Base-by-base conservation (phyloP, 1,140 invertebrate genomes). In the Anastatus disparis region DNA sequence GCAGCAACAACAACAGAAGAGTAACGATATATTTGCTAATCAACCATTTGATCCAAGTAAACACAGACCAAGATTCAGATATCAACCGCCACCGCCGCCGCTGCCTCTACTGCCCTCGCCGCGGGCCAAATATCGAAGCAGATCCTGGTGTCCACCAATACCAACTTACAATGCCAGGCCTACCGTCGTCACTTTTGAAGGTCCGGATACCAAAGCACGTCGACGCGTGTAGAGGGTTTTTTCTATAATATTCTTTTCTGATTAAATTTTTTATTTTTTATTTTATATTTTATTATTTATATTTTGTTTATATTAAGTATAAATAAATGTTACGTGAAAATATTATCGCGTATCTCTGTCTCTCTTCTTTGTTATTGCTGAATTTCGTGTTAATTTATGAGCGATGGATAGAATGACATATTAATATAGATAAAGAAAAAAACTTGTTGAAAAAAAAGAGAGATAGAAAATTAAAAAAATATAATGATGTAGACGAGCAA, bases 131-230 rank as follows among this genome's bases (percentile, higher is more conserved):
- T 76, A 70, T 52, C 65, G 38, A 17, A 58, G 29, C 80, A 76
- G 81, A 72, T 81, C 79, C 74, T 85, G 82, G 84, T 87, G 82
- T 72, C 83, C 85, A 13, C 80, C 83, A 2, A 85, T 89, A 68
- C 86, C 87, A 48, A 85, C 87, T 72, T 87, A 86, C 81, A 84
- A 85, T 56, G 87, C 88, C 64, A 85, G 88, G 81, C 89, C 91
- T 75, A 90, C 90, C 66, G 92, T 93, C 68, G 92, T 93, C 80
- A 92, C 89, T 75, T 93, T 93, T 79, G 89, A 93, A 93, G 91
- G 92, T 93, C 89, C 88, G 86, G 74, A 76, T 74, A 70, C 62
- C n/a, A 17, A 53, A 22, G 26, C 42, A 12, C 24, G 24, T 29
- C 4, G 26, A 53, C 29, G 2, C 9, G 2, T n/a, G n/a, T n/a